phyloP scores from a whole-genome alignment of 2,113 vertebrate genomes.

The Mastomys coucha region DNA sequence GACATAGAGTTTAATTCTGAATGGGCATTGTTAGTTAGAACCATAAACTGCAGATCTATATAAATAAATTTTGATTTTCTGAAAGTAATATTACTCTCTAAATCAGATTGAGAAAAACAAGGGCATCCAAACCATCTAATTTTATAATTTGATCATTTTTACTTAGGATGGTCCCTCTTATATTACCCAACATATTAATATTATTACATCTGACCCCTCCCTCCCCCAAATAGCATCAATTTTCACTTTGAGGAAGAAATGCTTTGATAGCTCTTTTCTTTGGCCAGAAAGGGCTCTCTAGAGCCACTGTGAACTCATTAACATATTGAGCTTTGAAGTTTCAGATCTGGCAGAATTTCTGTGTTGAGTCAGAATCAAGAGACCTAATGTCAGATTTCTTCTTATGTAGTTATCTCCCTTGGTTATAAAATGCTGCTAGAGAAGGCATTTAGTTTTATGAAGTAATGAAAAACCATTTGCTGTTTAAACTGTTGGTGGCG shows the following conservation, averaged over 20 bases:
- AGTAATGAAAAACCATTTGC: background rate
- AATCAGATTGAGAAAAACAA: constrained; percentile 62
- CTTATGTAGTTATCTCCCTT: constrained; percentile 25
- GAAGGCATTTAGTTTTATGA: constrained; percentile 42
- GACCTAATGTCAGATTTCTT: constrained; percentile 51
- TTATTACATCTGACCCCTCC: constrained; percentile 51
- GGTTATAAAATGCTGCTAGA: constrained; percentile 38
- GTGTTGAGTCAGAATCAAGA: constrained; percentile 44
- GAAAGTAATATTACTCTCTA: constrained; percentile 43
- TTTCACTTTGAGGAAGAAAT: constrained; percentile 69
- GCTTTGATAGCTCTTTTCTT: constrained; percentile 61
- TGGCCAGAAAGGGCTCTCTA: constrained; percentile 56
- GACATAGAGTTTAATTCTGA: background rate
- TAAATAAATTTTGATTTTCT: constrained; percentile 57
- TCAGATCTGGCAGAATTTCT: constrained; percentile 65
- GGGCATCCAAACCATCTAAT: constrained; percentile 46
- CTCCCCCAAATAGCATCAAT: constrained; percentile 64
- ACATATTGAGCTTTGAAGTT: constrained; percentile 71
- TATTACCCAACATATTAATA: constrained; percentile 60
- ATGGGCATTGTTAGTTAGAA: constrained; percentile 1
- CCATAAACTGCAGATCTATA: background rate
- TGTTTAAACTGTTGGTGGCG: constrained; percentile 16
- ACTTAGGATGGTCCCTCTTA: background rate
- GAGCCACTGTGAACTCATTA: constrained; percentile 54
- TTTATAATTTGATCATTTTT: constrained; percentile 38